Base-by-base conservation (phyloP, 2,113 vertebrate species). In the Eidolon helvum region DNA sequence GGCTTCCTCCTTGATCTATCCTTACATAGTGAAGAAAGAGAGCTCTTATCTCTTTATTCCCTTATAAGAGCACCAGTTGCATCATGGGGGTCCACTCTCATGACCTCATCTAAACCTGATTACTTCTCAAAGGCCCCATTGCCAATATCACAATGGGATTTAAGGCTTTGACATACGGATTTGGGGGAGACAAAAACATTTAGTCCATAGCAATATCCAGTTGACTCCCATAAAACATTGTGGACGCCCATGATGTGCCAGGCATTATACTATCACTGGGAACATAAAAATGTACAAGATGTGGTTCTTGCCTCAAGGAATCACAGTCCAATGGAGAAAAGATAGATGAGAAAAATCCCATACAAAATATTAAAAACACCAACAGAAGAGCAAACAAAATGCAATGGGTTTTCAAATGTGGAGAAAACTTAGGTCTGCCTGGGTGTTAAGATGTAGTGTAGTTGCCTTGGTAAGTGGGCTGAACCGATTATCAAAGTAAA, bases 361-460 rank as follows among this genome's bases (percentile, higher is more conserved):
- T 38, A 48, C 4, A 50, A 33, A 4, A 6, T 75, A 48, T 85
- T 87, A 85, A 72, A 71, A 85, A 86, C 2, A 45, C 10, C 14
- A 65, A 15, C 7, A 48, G 43, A 84, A 94, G 63, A 45, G 24
- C 24, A 96, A 88, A 84, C 7, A 97, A 90, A 89, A 65, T 96
- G 30, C 35, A 93, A 10, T 74, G 55, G 10, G 4, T 69, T 89
- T 43, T 87, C 57, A 77, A 85, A 72, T 12, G 55, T 78, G 38
- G 21, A 9, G 74, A 28, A 30, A 88, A 18, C 48, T 14, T 28
- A 53, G 5, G 5, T 55, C 43, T 82, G 9, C n/a, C 43, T 63
- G 30, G 33, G 14, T 15, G 2, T 91, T 87, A 83, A 35, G 30
- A 74, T 92, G 77, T 87, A 63, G 45, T 55, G 7, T 61, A 33